Base-by-base conservation (phyloP, 92 coral and sea anemone species). In the Paragorgia papillata region DNA sequence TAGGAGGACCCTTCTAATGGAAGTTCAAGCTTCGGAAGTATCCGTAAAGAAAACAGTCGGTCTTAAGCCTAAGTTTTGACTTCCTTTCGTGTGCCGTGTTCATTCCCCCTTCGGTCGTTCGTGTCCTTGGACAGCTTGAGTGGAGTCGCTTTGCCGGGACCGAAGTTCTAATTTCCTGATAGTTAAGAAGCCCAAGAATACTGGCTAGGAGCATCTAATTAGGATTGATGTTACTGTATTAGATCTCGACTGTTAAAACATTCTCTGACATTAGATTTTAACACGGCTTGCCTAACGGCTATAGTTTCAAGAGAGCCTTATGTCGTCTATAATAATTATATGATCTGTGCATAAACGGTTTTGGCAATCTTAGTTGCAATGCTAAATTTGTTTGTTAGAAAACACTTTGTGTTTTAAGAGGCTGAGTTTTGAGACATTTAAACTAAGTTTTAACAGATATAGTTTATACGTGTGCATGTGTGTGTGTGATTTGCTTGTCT, bases 111-210 rank as follows among this genome's bases (percentile, higher is more conserved):
- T 0, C 73, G 48, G 28, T 71, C 41, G 57, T 53, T 32, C 78
- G 57, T 3, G 50, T 33, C 19, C n/a, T 54, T 53, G 9, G 22
- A 33, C 46, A 18, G 34, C 43, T n/a, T 21, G 14, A 4, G 7
- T 51, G 78, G 64, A 71, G 78, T 50, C 78, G 9, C 31, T 51
- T 2, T 71, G 78, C 78, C 78, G 78, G 64, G 78, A 28, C 13
- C 12, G 0, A 57, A 71, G 64, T 0, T 17, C 30, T 32, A 51
- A 71, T 71, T 71, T 71, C 78, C 78, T 71, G 78, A 31, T 24
- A 17, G n/a, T n/a, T 21, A 41, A 7, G 13, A 39, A 33, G 35
- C 25, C 50, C 19, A 21, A 31, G 64, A 71, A 31, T 27, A 21
- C 63, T 71, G 78, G 64, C 64, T 15, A 71, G 27, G 8, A 33